Conservation (phyloP, 2,113 vertebrate species). For the Vombatus ursinus region DNA sequence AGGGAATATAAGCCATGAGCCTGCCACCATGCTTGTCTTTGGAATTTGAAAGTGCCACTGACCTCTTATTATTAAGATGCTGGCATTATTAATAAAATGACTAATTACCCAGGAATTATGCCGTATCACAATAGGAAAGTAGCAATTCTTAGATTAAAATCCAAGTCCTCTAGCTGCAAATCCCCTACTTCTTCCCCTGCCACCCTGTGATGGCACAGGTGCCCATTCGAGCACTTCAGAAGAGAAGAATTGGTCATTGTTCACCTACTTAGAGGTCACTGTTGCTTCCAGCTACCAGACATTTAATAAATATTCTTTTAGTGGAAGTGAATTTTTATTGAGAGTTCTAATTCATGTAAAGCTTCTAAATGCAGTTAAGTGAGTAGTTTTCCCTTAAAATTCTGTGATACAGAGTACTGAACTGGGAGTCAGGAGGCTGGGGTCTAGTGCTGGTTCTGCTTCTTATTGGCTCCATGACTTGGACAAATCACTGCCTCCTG, state of each 20-base stretch:
- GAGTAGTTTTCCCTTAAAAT: neutral
- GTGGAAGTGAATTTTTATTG: neutral
- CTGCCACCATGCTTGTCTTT: too few relatives aligned
- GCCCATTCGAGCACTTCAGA: neutral
- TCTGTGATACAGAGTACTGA: neutral
- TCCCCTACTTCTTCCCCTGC: neutral
- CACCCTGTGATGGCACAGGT: too few relatives aligned
- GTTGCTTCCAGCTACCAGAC: neutral
- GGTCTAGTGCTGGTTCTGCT: neutral
- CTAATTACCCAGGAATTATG: too few relatives aligned
- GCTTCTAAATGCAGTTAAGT: neutral
- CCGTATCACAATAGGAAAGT: neutral
- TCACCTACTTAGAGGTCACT: neutral
- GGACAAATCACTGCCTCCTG: neutral
- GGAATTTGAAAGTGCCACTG: too few relatives aligned
- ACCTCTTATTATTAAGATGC: too few relatives aligned
- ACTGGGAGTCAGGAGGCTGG: neutral
- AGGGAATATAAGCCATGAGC: too few relatives aligned
- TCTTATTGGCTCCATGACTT: neutral
- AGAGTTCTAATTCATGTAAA: neutral
- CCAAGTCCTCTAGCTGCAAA: neutral
- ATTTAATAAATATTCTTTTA: neutral
- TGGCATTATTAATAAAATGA: too few relatives aligned
- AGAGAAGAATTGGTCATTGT: neutral
- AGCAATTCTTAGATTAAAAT: neutral